Evolutionary conservation across 2,888 invertebrate species (phyloP).

Genomic region (Ashinkailepas kermadecensis): DNA sequence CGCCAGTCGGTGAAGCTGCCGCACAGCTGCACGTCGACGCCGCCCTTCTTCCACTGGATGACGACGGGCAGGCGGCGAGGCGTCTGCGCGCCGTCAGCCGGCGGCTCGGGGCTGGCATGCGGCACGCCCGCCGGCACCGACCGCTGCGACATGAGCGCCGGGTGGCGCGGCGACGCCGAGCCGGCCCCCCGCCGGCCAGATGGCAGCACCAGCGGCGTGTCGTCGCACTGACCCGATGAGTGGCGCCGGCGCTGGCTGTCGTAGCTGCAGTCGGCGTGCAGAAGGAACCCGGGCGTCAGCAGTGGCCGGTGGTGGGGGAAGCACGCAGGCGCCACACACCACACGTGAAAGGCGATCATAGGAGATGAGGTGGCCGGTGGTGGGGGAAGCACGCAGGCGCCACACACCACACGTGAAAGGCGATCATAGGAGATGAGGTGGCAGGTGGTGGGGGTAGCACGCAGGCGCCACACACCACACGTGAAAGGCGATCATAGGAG

Average conservation of each 20-base stretch:
- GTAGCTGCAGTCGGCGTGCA: background rate
- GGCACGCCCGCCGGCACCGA: background rate
- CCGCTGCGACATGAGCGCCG: background rate
- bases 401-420: background rate
- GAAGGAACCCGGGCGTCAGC: too few relatives aligned
- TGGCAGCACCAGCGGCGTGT: background rate
- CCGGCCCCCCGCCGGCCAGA: background rate
- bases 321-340: background rate
- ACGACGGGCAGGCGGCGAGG: slow-evolving; percentile 8
- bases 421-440: background rate
- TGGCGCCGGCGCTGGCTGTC: background rate
- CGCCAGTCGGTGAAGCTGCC: background rate
- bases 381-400: background rate
- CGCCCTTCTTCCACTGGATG: background rate
- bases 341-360: background rate
- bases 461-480: background rate
- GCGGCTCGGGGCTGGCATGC: background rate
- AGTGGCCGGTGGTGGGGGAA: background rate
- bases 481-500: background rate
- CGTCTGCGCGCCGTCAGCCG: background rate
- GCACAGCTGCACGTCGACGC: background rate
- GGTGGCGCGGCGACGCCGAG: background rate
- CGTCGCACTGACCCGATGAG: background rate
- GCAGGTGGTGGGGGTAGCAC: too few relatives aligned
- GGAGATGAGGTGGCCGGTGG: background rate